Conservation (phyloP, 2,888 invertebrate species). For the Heliconius ethilla region DNA sequence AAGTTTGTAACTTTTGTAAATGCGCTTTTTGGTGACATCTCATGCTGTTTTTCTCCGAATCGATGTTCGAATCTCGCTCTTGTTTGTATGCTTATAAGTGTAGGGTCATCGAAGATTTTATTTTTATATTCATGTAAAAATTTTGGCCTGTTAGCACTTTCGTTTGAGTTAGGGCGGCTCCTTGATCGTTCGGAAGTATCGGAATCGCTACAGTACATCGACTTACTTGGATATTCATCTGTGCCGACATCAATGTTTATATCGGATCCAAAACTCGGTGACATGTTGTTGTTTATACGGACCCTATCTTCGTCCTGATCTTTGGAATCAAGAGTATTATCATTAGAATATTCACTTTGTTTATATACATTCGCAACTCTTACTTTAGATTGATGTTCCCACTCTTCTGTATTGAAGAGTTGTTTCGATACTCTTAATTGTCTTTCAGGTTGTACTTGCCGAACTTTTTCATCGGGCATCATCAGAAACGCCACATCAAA, state of each 20-base stretch:
- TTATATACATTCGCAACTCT: constrained; percentile 74
- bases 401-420: constrained; percentile 76
- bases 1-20: constrained; percentile 89
- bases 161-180: constrained; percentile 79
- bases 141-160: constrained; percentile 79
- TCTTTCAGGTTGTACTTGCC: constrained; percentile 83
- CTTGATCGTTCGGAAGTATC: constrained; percentile 77
- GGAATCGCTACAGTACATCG: constrained; percentile 77
- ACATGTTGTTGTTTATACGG: constrained; percentile 73
- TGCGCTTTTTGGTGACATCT: constrained; percentile 87
- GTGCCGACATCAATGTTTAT: constrained; percentile 79
- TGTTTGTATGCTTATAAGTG: constrained; percentile 76
- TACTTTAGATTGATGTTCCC: constrained; percentile 68
- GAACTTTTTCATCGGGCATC: constrained; percentile 91
- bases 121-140: constrained; percentile 79
- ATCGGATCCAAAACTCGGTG: constrained; percentile 76
- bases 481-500: constrained; percentile 96
- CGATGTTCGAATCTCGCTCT: constrained; percentile 78
- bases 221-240: constrained; percentile 77
- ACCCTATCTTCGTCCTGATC: constrained; percentile 73
- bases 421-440: constrained; percentile 79
- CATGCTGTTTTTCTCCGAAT: constrained; percentile 71
- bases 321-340: constrained; percentile 65
- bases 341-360: constrained; percentile 68
- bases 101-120: constrained; percentile 84